phyloP scores from a whole-genome alignment of 2,113 vertebrate genomes.

The Mugil cephalus region DNA sequence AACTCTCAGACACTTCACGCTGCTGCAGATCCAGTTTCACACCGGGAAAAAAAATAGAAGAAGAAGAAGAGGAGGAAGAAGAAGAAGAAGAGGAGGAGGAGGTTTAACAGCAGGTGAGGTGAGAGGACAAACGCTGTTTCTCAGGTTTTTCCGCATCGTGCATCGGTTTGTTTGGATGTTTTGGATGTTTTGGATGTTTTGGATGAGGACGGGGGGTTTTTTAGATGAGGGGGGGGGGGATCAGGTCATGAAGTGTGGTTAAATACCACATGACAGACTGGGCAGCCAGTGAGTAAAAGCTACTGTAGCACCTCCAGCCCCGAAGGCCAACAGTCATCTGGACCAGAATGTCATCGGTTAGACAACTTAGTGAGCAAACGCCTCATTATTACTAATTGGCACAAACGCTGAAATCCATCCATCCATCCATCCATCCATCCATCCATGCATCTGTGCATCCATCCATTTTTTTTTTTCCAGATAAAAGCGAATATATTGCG shows the following conservation, averaged over 20 bases:
- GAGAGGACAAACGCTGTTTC: slow-evolving; percentile 6
- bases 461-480: too few species aligned
- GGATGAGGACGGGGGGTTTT: too few species aligned
- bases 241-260: slow-evolving; percentile 46
- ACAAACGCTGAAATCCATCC: slow-evolving; percentile 33
- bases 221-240: too few species aligned
- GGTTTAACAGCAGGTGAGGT: not conserved
- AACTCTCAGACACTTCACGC: slow-evolving; percentile 74
- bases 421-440: not conserved
- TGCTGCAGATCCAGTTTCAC: slow-evolving; percentile 69
- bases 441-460: too few species aligned
- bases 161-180: too few species aligned
- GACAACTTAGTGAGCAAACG: slow-evolving; percentile 67
- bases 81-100: slow-evolving; percentile 3
- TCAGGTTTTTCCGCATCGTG: too few species aligned
- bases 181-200: too few species aligned
- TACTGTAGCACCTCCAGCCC: slow-evolving; percentile 68
- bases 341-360: slow-evolving; percentile 63
- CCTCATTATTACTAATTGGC: slow-evolving; percentile 74
- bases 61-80: not conserved
- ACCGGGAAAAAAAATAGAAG: too few species aligned
- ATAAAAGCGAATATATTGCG: too few species aligned
- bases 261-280: slow-evolving; percentile 65
- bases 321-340: slow-evolving; percentile 72
- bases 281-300: slow-evolving; percentile 54